Percentiles rank a stretch among this genome's conserved stretches.
Conservation (phyloP, 2,888 invertebrate genomes). For the Nomada fucata region DNA sequence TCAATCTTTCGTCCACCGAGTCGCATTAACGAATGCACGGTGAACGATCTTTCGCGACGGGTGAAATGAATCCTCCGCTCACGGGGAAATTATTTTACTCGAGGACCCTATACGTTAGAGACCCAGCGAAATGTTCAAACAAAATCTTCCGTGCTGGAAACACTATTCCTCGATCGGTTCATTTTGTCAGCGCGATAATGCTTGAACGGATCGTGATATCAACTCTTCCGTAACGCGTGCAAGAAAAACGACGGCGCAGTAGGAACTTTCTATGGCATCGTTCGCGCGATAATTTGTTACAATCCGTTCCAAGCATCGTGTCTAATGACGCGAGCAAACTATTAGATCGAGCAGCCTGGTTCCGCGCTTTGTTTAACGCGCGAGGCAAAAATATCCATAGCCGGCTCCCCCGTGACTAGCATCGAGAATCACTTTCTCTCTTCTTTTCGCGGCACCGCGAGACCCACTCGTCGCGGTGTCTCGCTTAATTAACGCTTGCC, state of each 20-base stretch:
- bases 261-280: neutral
- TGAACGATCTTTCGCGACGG: neutral
- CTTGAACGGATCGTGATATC: neutral
- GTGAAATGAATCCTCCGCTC: neutral
- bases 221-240: too few relatives aligned
- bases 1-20: conserved; percentile 38
- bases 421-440: conserved; percentile 28
- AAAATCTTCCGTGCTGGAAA: too few relatives aligned
- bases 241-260: neutral
- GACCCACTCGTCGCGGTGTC: neutral
- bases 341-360: conserved; percentile 1
- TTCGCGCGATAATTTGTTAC: conserved; percentile 10
- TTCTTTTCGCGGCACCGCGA: neutral
- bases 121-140: too few relatives aligned
- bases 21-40: neutral
- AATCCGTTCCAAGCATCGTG: neutral
- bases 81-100: too few relatives aligned
- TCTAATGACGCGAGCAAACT: conserved; percentile 21
- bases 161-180: too few relatives aligned
- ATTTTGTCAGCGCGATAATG: too few relatives aligned
- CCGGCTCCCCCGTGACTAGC: neutral
- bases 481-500: conserved; percentile 24
- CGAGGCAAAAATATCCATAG: conserved; percentile 10
- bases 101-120: too few relatives aligned
- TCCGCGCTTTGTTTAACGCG: neutral